Evolutionary conservation across 2,888 invertebrate species (phyloP), one percentile per base, ranked within the genome.

Genomic region (Norana najaformis): DNA sequence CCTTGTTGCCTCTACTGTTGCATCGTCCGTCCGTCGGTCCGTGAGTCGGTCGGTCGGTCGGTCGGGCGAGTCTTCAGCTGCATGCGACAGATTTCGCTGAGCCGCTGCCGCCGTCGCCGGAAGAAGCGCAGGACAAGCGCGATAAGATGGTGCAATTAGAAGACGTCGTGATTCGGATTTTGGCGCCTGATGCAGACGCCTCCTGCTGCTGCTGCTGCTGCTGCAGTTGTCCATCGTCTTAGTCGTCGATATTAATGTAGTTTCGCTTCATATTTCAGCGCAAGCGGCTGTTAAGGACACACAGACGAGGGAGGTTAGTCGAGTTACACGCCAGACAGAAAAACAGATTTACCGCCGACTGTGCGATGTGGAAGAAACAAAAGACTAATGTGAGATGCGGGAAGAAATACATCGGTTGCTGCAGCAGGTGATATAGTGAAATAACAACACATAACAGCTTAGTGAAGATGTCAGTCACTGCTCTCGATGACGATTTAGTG

Each of bases 51-150:
- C n/a, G 69, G 0, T 69, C 69, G 69, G 69, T n/a, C n/a, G 69
- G n/a, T 47, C 23, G 23, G 47, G 47, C 47, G n/a, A n/a, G n/a
- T n/a, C 23, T 47, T 47, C 47, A 20, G 47, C 18, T 16, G 69
- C 69, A 69, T 69, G 30, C 69, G 69, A 8, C 69, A 69, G 69
- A 69, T n/a, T 69, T n/a, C 69, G n/a, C 69, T 69, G 4, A 11
- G 69, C 30, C 69, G 8, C 30, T 47, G 47, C 6, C 47, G 20
- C n/a, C 18, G 41, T 18, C 14, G 23, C 37, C 85, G 36, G 36
- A 85, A 34, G 37, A 0, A 88, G 37, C 35, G 38, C 30, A 1
- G 13, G 30, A 37, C 23, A 6, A 91, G 91, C 90, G 89, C 82
- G 35, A 90, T 69, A 69, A 69, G 69, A 69, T 11, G 69, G 30